phyloP scores from a whole-genome alignment of 2,113 vertebrate genomes.

The Jaculus jaculus region DNA sequence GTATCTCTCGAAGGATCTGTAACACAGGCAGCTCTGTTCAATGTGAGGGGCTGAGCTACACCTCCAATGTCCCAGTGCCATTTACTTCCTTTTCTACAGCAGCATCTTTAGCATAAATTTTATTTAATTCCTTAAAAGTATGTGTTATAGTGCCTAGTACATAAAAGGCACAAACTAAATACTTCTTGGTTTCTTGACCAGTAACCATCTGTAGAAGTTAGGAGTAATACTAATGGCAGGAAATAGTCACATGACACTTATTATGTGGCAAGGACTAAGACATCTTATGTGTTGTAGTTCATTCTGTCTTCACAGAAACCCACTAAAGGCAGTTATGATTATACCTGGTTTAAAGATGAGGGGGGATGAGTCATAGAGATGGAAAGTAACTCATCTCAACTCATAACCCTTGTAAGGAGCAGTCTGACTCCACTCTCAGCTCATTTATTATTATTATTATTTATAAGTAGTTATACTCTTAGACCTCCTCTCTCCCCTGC shows the following conservation, averaged over 20 bases:
- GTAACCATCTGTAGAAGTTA: neutral
- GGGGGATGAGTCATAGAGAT: neutral
- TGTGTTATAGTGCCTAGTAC: neutral
- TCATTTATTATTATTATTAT: neutral
- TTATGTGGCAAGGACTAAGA: neutral
- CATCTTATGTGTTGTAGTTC: neutral
- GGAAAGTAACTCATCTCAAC: neutral
- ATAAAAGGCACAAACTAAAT: neutral
- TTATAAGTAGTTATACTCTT: no score
- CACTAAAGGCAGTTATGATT: neutral
- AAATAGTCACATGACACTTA: neutral
- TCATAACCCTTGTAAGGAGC: no score
- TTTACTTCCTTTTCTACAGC: neutral
- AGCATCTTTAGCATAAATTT: neutral
- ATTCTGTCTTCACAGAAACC: neutral
- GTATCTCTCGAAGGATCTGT: slow-evolving; percentile 90
- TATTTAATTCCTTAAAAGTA: neutral
- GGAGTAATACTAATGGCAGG: neutral
- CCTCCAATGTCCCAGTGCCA: neutral
- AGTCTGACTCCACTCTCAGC: neutral
- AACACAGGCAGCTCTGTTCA: slow-evolving; percentile 56
- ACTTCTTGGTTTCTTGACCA: neutral
- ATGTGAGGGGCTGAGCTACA: neutral
- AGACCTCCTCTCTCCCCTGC: no score
- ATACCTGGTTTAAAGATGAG: neutral